These are phyloP conservation scores for Microcebus jonahi DNA, from an alignment of 2,113 vertebrate species.

Conservation along the genomic window DNA sequence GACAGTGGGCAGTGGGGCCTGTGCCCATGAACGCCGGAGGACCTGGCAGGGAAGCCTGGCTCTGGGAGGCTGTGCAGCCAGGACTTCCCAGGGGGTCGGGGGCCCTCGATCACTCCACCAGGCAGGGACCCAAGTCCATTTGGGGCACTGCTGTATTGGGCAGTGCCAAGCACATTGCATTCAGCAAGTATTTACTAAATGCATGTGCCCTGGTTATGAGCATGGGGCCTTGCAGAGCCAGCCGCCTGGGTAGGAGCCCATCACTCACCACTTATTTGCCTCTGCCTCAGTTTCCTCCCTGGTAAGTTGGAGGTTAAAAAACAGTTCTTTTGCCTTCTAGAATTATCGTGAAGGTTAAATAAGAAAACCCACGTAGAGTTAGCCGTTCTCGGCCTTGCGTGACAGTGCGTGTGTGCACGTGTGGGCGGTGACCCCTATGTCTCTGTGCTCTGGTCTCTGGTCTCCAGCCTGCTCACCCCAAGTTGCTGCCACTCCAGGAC, in stretches of 20 bases:
- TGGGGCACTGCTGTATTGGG: neutral
- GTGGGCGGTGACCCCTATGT: neutral
- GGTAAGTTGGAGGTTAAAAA: neutral
- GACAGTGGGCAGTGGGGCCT: neutral
- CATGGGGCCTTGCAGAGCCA: rapidly evolving
- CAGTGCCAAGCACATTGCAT: neutral
- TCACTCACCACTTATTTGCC: neutral
- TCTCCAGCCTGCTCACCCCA: neutral
- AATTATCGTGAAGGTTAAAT: neutral
- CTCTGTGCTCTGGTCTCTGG: neutral
- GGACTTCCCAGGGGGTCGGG: neutral
- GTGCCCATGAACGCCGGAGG: neutral
- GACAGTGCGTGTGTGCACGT: rapidly evolving
- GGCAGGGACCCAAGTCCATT: neutral
- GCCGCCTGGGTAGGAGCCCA: neutral
- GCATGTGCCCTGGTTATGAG: neutral
- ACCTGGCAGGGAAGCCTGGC: rapidly evolving
- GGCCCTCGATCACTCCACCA: neutral
- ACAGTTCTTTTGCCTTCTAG: neutral
- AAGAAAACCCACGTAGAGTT: neutral
- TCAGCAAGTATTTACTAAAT: neutral
- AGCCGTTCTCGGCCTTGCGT: rapidly evolving
- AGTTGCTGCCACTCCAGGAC: neutral
- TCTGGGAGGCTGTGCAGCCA: neutral
- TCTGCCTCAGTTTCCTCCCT: neutral